Evolutionary conservation across 1,140 invertebrate species (phyloP).

Genomic region (Polyergus mexicanus): DNA sequence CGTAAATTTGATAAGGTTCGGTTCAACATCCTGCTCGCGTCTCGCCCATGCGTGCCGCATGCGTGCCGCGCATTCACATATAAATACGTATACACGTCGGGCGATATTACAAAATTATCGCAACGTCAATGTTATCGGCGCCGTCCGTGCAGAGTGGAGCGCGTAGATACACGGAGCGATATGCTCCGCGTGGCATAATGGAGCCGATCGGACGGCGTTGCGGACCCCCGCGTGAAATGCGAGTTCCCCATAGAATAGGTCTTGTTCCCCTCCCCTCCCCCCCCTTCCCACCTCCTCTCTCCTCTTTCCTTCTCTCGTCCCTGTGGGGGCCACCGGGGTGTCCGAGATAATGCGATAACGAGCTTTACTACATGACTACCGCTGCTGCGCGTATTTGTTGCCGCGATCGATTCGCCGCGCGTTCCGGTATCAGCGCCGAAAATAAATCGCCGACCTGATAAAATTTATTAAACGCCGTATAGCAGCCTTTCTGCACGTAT

Average conservation of each 20-base stretch:
- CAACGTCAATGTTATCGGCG: constrained; percentile 82
- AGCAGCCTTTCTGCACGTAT: neutral
- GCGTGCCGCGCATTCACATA: neutral
- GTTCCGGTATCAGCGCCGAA: constrained; percentile 32
- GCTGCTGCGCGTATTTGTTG: constrained; percentile 68
- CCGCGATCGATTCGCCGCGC: constrained; percentile 64
- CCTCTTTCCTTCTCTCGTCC: constrained; percentile 62
- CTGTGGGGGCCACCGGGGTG: constrained; percentile 74
- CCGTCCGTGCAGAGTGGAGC: constrained; percentile 75
- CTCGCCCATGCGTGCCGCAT: neutral
- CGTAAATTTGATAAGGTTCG: constrained; percentile 50
- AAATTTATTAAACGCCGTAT: constrained; percentile 56
- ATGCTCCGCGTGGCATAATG: constrained; percentile 75
- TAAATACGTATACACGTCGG: neutral
- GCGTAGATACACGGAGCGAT: constrained; percentile 81
- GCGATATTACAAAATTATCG: constrained; percentile 83
- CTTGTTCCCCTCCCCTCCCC: neutral
- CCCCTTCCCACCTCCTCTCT: neutral
- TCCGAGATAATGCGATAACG: constrained; percentile 83
- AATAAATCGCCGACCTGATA: constrained; percentile 67
- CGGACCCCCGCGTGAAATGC: constrained; percentile 74
- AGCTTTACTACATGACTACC: constrained; percentile 76
- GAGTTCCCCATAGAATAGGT: constrained; percentile 81
- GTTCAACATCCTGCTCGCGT: neutral
- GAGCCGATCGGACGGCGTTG: constrained; percentile 65